Evolutionary conservation across 53 echinoderm and acorn worm species (phyloP).

Genomic region (Actinopyga echinites): DNA sequence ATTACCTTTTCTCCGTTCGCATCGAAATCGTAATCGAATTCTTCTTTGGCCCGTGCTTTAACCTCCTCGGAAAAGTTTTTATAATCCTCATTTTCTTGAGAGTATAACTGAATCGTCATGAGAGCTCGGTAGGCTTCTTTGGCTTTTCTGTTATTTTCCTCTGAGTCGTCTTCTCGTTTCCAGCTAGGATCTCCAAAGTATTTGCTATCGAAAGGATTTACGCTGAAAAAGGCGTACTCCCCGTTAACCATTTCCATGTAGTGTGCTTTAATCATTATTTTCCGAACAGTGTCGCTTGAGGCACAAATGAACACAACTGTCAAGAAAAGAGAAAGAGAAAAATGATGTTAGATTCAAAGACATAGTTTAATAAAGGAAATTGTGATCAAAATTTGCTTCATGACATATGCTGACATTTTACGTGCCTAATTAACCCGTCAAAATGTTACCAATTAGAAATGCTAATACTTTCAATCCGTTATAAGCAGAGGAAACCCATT

Average conservation of each 20-base stretch:
- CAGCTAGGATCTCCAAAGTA: constrained; percentile 81
- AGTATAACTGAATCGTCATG: constrained; percentile 88
- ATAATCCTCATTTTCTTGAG: constrained; percentile 65
- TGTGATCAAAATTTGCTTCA: too few relatives aligned
- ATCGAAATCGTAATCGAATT: constrained; percentile 85
- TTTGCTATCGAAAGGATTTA: constrained; percentile 92
- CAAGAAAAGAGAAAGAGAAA: not conserved
- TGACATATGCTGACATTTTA: too few relatives aligned
- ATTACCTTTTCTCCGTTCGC: constrained; percentile 73
- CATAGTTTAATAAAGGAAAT: too few relatives aligned
- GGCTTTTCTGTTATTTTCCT: constrained; percentile 65
- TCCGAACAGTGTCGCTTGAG: constrained; percentile 83
- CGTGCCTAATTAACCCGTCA: too few relatives aligned
- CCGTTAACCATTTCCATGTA: constrained; percentile 85
- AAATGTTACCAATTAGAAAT: too few relatives aligned
- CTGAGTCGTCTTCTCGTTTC: constrained; percentile 64
- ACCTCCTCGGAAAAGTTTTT: constrained; percentile 75
- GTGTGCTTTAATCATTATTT: constrained; percentile 93
- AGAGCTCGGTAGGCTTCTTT: constrained; percentile 88
- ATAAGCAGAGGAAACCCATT: too few relatives aligned
- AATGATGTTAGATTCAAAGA: too few relatives aligned
- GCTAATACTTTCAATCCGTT: too few relatives aligned
- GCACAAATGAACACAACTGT: constrained; percentile 99
- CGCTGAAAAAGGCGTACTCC: constrained; percentile 96
- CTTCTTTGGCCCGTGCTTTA: constrained; percentile 52